These are phyloP conservation scores for Heterohyrax brucei DNA, from an alignment of 2,797 vertebrate species.

Conservation along the genomic window DNA sequence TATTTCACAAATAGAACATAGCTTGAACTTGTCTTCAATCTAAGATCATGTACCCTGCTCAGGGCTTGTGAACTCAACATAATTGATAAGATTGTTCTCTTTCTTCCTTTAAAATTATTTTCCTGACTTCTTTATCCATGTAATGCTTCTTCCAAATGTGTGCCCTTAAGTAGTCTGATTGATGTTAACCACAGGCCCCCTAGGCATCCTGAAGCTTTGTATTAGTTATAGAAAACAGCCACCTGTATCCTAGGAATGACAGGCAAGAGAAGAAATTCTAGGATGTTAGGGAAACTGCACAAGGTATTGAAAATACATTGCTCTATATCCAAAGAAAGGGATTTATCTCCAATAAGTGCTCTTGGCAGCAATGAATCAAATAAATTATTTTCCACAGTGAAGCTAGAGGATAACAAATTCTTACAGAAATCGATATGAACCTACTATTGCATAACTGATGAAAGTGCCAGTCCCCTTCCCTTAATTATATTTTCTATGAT, in stretches of 20 bases:
- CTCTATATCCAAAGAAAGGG: slow-evolving; percentile 49
- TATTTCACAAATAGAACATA: slow-evolving; percentile 36
- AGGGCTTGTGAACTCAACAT: background rate
- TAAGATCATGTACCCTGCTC: background rate
- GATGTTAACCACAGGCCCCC: slow-evolving; percentile 52
- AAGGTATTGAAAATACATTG: slow-evolving; percentile 67
- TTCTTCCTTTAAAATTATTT: slow-evolving; percentile 18
- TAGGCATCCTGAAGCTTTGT: background rate
- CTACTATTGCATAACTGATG: slow-evolving; percentile 55
- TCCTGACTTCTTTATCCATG: background rate
- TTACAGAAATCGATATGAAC: slow-evolving; percentile 44
- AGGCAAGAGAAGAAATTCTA: slow-evolving; percentile 77
- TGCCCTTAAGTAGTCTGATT: slow-evolving; percentile 69
- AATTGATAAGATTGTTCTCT: background rate
- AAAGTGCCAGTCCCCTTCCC: background rate
- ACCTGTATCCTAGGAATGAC: slow-evolving; percentile 62
- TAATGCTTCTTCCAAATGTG: background rate
- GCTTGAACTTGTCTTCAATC: background rate
- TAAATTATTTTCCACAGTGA: slow-evolving; percentile 68
- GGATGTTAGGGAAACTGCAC: slow-evolving; percentile 77
- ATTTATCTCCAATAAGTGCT: slow-evolving; percentile 71
- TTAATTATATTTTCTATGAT: slow-evolving; percentile 66
- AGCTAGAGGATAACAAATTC: slow-evolving; percentile 26
- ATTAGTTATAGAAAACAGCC: slow-evolving; percentile 65
- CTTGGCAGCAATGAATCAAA: slow-evolving; percentile 78